Evolutionary conservation across 2,888 invertebrate species (phyloP), one percentile per base, ranked within the genome.

Genomic region (Drosophila putrida): DNA sequence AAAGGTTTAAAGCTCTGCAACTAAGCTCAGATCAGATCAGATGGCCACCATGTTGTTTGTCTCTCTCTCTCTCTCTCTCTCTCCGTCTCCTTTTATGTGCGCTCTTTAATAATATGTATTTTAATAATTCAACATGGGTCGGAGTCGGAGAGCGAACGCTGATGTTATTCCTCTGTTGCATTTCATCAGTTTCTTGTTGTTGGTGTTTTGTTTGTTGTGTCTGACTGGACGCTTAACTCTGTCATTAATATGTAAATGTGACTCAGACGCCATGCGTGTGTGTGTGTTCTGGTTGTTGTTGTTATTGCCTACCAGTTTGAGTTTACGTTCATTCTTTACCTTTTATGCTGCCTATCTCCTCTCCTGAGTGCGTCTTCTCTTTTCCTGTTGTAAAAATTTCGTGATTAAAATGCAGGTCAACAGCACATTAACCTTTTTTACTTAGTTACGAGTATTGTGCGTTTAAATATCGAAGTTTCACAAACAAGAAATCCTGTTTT

Each of bases 351-450:
- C 57, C 64, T 63, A 63, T 49, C 67, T 69, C 64, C n/a, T n/a
- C n/a, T n/a, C n/a, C n/a, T n/a, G n/a, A 39, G 62, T 33, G 59
- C n/a, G 35, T 50, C 57, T 71, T 49, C 60, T 51, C 38, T 51
- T 61, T 74, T 71, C 75, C 68, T 80, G 74, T 69, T 82, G 71
- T 75, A 71, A 78, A 66, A 78, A 66, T 65, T 71, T 70, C 64
- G 64, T 74, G 67, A 71, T 79, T 80, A 71, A 72, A 83, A 83
- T 83, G 71, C 87, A 83, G 81, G 81, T 86, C 81, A 83, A 75
- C 75, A 70, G 79, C 79, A 64, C 78, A 82, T 75, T 80, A 82
- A 80, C 82, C 82, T 77, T 68, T 68, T 70, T 51, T 67, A 43
- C 41, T 49, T 35, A 49, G 33, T 35, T 35, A 65, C 15, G 51